Evolutionary conservation across 1,140 invertebrate species (phyloP).

Genomic region (Chrysomallon squamiferum): DNA sequence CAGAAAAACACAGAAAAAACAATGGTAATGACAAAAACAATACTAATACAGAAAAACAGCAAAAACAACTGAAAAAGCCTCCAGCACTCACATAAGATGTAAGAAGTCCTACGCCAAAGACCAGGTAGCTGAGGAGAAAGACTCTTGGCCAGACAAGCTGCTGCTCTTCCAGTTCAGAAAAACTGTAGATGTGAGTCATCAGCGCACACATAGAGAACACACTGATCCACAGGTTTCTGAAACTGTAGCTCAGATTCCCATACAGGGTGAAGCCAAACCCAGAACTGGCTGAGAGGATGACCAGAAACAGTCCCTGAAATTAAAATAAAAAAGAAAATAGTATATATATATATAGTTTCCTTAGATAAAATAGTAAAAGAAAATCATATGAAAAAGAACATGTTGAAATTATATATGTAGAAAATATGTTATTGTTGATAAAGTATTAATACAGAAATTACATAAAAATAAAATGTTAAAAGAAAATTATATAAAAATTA

Average conservation of each 20-base stretch:
- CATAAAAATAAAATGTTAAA: no score
- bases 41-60: no score
- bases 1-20: no score
- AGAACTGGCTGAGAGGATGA: slow-evolving; percentile 44
- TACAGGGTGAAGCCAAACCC: slow-evolving; percentile 49
- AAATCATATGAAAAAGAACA: neutral
- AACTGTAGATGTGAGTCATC: slow-evolving; percentile 29
- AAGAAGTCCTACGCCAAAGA: slow-evolving; percentile 45
- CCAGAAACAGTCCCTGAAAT: slow-evolving; percentile 45
- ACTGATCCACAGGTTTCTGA: slow-evolving; percentile 44
- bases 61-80: no score
- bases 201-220: slow-evolving; percentile 46
- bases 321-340: slow-evolving; percentile 9
- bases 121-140: slow-evolving; percentile 40
- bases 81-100: slow-evolving; percentile 56
- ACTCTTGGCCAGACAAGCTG: slow-evolving; percentile 20
- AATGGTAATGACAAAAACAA: no score
- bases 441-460: no score
- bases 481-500: no score
- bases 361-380: neutral
- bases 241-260: slow-evolving; percentile 33
- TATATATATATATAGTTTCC: neutral
- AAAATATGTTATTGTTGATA: no score
- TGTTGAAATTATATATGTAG: neutral
- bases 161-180: slow-evolving; percentile 20